Evolutionary conservation across 2,888 invertebrate species (phyloP), one percentile per base, ranked within the genome.

Genomic region (Dynastes hyllus): DNA sequence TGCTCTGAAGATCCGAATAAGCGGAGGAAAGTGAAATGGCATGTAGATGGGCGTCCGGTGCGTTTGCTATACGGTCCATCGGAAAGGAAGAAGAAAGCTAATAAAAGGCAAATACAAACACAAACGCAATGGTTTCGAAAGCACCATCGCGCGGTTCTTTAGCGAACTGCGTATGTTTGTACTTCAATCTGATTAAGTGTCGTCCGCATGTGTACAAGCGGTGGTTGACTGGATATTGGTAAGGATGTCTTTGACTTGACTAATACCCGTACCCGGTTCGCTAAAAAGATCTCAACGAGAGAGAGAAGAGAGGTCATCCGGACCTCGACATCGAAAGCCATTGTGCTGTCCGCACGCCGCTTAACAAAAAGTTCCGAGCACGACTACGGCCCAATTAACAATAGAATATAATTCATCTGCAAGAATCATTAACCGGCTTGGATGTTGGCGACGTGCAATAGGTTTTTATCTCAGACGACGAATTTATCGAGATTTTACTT

Each of bases 341-440:
- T 73, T 73, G 73, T 73, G 45, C 73, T 73, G 61, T 73, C 73
- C 73, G 61, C 61, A 73, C 73, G 73, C 40, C 73, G 58, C 13
- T 16, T 40, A 61, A 40, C 73, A 73, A 73, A 73, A 73, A 73
- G 22, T 32, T 61, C 73, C 16, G 50, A 61, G 61, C 73, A 73
- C 73, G 61, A 73, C 40, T 61, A 1, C 58, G 11, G 73, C 40
- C 73, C 73, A 73, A 73, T 61, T 73, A 61, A 73, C 73, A 73
- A 73, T 73, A 73, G 73, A 73, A 73, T 73, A 73, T 73, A 73
- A 73, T 73, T 73, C 73, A 73, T 73, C 73, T 73, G 50, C 61
- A 40, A 55, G 73, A 73, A 61, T 61, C 61, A 73, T 73, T 73
- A 73, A 61, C 61, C 58, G 40, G 58, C 58, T 73, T 58, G 51